These are phyloP conservation scores for Emesis furor DNA, from an alignment of 2,888 invertebrate genomes.

Conservation along the genomic window DNA sequence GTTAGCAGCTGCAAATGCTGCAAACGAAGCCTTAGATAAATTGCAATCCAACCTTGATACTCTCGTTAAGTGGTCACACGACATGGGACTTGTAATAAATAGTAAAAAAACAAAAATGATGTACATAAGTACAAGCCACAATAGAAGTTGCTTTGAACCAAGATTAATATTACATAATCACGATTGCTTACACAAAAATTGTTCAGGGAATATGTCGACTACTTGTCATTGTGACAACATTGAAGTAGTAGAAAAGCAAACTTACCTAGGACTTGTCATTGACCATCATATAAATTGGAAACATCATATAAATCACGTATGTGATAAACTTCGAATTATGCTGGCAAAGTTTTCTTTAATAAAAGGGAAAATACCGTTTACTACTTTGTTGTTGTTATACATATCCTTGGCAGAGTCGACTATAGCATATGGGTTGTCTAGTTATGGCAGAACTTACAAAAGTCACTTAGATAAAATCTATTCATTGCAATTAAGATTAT, in stretches of 20 bases:
- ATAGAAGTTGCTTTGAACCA: constrained; percentile 18
- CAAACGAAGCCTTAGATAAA: constrained; percentile 14
- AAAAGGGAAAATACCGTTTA: constrained; percentile 36
- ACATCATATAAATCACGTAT: constrained; percentile 34
- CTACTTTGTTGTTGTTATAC: background rate
- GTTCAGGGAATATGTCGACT: background rate
- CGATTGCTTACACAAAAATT: background rate
- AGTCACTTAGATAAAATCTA: background rate
- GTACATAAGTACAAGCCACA: constrained; percentile 39
- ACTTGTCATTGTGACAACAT: constrained; percentile 39
- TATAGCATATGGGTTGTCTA: background rate
- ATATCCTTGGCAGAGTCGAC: background rate
- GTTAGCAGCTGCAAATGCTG: constrained; percentile 1
- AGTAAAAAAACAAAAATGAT: constrained; percentile 50
- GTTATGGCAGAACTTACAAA: background rate
- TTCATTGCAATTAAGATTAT: background rate
- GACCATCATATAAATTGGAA: constrained; percentile 41
- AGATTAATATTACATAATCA: constrained; percentile 32
- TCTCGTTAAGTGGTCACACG: constrained; percentile 51
- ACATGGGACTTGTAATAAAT: constrained; percentile 47
- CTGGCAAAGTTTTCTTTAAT: constrained; percentile 43
- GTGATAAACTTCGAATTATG: constrained; percentile 40
- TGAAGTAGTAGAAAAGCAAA: constrained; percentile 36
- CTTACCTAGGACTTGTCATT: constrained; percentile 42
- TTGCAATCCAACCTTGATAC: constrained; percentile 35